Evolutionary conservation across 2,797 vertebrate species (phyloP), one percentile per base, ranked within the genome.

Genomic region (Nannoperca australis): DNA sequence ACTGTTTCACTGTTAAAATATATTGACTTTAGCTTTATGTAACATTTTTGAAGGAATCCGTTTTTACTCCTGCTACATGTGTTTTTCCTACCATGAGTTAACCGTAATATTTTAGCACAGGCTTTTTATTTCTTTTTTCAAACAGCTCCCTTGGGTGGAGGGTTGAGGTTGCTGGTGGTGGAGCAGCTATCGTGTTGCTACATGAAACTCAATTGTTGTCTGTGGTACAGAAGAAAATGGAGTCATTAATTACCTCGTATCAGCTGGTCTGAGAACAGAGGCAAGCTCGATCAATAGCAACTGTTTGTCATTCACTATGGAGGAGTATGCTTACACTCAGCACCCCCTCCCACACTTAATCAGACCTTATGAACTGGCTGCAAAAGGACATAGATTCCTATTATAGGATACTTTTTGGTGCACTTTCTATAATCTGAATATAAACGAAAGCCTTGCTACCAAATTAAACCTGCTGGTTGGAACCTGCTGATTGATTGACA

Each of bases 171-270:
- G 38, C 38, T 63, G 69, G 34, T 34, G 70, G 59, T 42, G 10
- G 55, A 50, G 78, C 70, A 76, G 44, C 38, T 30, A 77, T 50
- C 44, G 95, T 95, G 95, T 95, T 96, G 95, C 94, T 93, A 95
- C 96, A 97, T 96, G 95, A 97, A 97, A 96, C 96, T 96, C 96
- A 96, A 95, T 97, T 96, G 97, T 97, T 96, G 95, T 97, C 95
- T 95, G 95, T 81, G 69, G 96, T 96, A 95, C 96, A 96, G 95
- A 97, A 94, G 96, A 97, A 98, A 97, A 99, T 97, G 95, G 96
- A 98, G 96, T 97, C 96, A 97, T 97, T 98, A 98, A 98, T 98
- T 98, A 98, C 97, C 95, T 96, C 94, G 94, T 96, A 97, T 98
- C 96, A 96, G 96, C 96, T 96, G 96, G 96, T 95, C 95, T 94